Percentiles rank a stretch among this genome's conserved stretches.
phyloP scores from a whole-genome alignment of 2,888 invertebrate species.

The Macaria liturata region DNA sequence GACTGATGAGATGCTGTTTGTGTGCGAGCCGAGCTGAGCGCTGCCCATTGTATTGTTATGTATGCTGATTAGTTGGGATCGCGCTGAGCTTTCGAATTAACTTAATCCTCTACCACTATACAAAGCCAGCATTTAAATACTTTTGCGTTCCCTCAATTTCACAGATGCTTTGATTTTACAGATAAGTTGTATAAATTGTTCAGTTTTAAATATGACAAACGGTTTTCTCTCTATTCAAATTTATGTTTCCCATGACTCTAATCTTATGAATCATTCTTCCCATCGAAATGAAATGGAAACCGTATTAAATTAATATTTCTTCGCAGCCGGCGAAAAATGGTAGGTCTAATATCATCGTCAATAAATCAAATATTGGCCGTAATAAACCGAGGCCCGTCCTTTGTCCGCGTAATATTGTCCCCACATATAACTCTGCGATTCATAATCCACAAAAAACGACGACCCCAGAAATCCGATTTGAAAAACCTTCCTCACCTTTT shows the following conservation, averaged over 20 bases:
- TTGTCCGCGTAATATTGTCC: conserved; percentile 48
- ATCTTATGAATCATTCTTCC: too few species aligned
- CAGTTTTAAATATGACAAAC: too few species aligned
- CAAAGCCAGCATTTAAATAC: too few species aligned
- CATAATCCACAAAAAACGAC: conserved; percentile 31
- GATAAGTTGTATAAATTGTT: too few species aligned
- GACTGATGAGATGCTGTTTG: conserved; percentile 43
- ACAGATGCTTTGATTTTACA: too few species aligned
- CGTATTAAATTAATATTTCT: conserved; percentile 34
- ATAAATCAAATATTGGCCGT: conserved; percentile 66
- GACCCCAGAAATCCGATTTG: conserved; percentile 28
- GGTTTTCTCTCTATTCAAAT: too few species aligned
- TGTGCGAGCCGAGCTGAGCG: conserved; percentile 34
- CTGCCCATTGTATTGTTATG: conserved; percentile 36
- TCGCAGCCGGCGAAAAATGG: conserved; percentile 27
- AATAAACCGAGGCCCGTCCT: conserved; percentile 52
- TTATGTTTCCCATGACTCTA: too few species aligned
- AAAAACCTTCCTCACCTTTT: conserved; percentile 19
- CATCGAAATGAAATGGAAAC: conserved; percentile 3
- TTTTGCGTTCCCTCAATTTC: too few species aligned
- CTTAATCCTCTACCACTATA: neutral
- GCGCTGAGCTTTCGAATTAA: conserved; percentile 17
- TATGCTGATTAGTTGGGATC: conserved; percentile 31
- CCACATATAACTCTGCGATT: conserved; percentile 41
- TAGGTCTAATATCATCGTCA: conserved; percentile 51